Base-by-base conservation (phyloP, 2,113 vertebrate species). In the Entelurus aequoreus region DNA sequence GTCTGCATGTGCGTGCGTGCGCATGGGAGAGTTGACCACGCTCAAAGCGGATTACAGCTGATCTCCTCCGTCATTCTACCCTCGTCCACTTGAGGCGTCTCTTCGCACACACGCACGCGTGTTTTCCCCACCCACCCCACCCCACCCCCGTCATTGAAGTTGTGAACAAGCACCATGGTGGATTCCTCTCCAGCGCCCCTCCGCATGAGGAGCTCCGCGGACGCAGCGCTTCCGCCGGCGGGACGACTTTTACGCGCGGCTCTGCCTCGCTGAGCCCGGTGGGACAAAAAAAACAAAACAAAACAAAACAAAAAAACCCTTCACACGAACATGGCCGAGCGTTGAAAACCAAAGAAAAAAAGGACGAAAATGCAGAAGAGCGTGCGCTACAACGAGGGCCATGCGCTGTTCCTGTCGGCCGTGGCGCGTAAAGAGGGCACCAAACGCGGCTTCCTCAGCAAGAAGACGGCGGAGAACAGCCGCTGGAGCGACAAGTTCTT, bases 401-500 rank as follows among this genome's bases (percentile, higher is more conserved):
- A 98, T 85, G 95, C 95, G 86, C 82, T 97, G 77, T 93, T 93
- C 84, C 91, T 98, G 81, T 94, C 95, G 40, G 78, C 85, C 62
- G 84, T 95, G 61, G 96, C 96, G 87, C 95, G 95, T 82, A 96
- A 94, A 85, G 96, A 98, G 65, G 95, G 94, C 47, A 94, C 93
- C 66, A 96, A 93, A 86, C 93, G 95, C 75, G 94, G 96, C 71
- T 92, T 89, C 84, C 89, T 98, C 77, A 91, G 93, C 89, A 98
- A 97, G 89, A 95, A 94, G 90, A 91, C 93, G 1, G 87, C 96
- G 21, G 96, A 98, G 83, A 95, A 94, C 82, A 98, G 92, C 88
- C 93, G 94, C 65, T 98, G 96, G 96, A 94, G 96, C 74, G 95
- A 97, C 60, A 97, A 95, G 90, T 98, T 93, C 91, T 97, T 98